These are phyloP conservation scores for Oryzias celebensis DNA, from an alignment of 2,113 vertebrate genomes.

Conservation along the genomic window DNA sequence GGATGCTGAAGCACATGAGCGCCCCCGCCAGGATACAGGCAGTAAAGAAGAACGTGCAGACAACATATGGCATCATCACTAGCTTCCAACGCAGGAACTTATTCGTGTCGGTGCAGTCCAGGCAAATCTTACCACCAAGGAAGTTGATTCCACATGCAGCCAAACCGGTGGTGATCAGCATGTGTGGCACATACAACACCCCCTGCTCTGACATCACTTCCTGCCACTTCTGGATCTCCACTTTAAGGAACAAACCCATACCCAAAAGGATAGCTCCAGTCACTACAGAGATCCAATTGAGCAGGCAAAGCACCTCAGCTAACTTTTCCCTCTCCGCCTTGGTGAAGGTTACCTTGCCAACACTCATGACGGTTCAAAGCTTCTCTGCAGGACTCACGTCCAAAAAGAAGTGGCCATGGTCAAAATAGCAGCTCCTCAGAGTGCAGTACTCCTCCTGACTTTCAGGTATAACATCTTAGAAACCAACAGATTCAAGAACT, in stretches of 20 bases:
- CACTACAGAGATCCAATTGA: conserved; percentile 88
- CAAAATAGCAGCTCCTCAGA: not conserved
- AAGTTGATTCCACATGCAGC: conserved; percentile 87
- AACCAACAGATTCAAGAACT: not conserved
- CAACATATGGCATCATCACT: conserved; percentile 85
- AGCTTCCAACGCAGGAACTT: conserved; percentile 87
- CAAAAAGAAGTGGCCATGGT: conserved; percentile 6
- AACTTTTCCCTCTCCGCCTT: conserved; percentile 81
- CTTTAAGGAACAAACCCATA: conserved; percentile 85
- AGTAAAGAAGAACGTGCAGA: conserved; percentile 85
- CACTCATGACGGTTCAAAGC: conserved; percentile 74
- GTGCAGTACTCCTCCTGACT: not conserved
- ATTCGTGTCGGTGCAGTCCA: conserved; percentile 83
- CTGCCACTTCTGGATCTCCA: conserved; percentile 83
- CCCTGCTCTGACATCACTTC: conserved; percentile 84
- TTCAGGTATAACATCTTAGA: not conserved
- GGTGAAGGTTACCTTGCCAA: conserved; percentile 86
- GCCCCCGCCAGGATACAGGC: conserved; percentile 84
- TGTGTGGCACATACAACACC: conserved; percentile 80
- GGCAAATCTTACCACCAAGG: conserved; percentile 86
- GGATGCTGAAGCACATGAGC: conserved; percentile 83
- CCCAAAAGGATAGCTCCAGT: conserved; percentile 82
- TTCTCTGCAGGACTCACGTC: conserved; percentile 8
- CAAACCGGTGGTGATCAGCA: conserved; percentile 83
- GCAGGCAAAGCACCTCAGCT: conserved; percentile 85